phyloP scores from a whole-genome alignment of 2,113 vertebrate species.

The Pachypanchax playfairii region DNA sequence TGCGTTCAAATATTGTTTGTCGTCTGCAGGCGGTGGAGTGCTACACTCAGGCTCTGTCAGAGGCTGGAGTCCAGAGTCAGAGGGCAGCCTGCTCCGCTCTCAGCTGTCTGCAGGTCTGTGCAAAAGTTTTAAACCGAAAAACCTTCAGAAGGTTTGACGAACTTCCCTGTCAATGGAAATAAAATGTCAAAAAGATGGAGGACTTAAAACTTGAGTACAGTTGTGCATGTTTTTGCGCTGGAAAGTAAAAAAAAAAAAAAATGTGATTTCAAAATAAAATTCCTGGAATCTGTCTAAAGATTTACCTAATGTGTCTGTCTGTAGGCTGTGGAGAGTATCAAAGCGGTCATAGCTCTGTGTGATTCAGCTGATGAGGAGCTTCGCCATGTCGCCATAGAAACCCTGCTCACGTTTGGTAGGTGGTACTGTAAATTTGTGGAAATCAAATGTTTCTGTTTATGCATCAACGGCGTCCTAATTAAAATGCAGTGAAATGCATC shows the following conservation, averaged over 20 bases:
- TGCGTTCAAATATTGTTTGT: slow-evolving; percentile 25
- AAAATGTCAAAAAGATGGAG: too few relatives aligned
- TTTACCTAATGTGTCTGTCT: slow-evolving; percentile 9
- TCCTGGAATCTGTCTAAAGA: neutral
- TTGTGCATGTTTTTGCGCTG: neutral
- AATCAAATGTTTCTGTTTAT: too few relatives aligned
- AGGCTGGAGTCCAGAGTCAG: slow-evolving; percentile 85
- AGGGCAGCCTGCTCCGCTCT: slow-evolving; percentile 90
- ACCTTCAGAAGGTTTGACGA: too few relatives aligned
- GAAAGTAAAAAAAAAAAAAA: neutral
- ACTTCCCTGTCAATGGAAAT: too few relatives aligned
- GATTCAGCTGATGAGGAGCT: slow-evolving; percentile 91
- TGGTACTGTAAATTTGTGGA: slow-evolving; percentile 14
- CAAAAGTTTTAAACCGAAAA: too few relatives aligned
- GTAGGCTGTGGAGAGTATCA: slow-evolving; percentile 92
- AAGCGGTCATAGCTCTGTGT: slow-evolving; percentile 86
- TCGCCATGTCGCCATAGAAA: slow-evolving; percentile 90
- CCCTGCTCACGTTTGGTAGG: slow-evolving; percentile 92
- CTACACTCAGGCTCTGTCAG: slow-evolving; percentile 89
- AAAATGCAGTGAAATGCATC: too few relatives aligned
- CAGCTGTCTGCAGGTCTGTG: slow-evolving; percentile 88
- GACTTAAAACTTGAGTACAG: neutral
- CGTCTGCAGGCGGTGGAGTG: slow-evolving; percentile 87
- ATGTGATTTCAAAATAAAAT: neutral
- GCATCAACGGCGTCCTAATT: too few relatives aligned